Evolutionary conservation across 2,113 vertebrate genomes (phyloP).

Genomic region (Myiozetetes cayanensis): DNA sequence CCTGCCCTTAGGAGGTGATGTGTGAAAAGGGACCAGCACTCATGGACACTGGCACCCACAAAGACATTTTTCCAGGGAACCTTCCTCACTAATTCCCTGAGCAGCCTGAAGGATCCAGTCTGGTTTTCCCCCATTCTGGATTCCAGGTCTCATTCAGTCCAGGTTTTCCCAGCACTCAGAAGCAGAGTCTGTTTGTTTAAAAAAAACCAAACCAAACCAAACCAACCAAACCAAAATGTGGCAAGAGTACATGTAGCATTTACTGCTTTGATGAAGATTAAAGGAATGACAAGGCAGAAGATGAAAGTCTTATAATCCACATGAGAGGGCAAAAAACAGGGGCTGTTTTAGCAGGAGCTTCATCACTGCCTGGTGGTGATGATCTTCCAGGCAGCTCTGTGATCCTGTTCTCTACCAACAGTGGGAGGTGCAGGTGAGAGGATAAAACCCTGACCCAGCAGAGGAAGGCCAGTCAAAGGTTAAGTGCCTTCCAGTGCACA

Average conservation of each 20-base stretch:
- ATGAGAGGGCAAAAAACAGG: not conserved
- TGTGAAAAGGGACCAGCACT: not conserved
- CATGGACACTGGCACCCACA: not conserved
- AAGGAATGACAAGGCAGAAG: not conserved
- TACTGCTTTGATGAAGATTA: not conserved
- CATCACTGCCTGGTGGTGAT: not conserved
- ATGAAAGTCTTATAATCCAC: not conserved
- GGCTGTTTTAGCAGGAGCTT: not conserved
- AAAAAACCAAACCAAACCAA: not conserved
- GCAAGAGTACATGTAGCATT: not conserved
- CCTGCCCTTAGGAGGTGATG: not conserved
- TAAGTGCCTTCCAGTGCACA: not conserved
- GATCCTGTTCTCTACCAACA: not conserved
- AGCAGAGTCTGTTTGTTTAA: not conserved
- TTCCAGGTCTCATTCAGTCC: not conserved
- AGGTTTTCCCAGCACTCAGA: not conserved
- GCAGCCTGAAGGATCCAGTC: not conserved
- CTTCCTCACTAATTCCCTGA: not conserved
- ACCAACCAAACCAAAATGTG: not conserved
- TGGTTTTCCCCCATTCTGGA: not conserved
- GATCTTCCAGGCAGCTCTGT: not conserved
- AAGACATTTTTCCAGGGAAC: not conserved
- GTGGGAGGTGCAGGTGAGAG: not conserved
- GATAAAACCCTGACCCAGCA: not conserved
- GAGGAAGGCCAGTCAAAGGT: not conserved